A percentile compares a stretch with the other conserved stretches of the same genome.
Conservation (phyloP, 1,140 invertebrate genomes). For the Lithobius niger region DNA sequence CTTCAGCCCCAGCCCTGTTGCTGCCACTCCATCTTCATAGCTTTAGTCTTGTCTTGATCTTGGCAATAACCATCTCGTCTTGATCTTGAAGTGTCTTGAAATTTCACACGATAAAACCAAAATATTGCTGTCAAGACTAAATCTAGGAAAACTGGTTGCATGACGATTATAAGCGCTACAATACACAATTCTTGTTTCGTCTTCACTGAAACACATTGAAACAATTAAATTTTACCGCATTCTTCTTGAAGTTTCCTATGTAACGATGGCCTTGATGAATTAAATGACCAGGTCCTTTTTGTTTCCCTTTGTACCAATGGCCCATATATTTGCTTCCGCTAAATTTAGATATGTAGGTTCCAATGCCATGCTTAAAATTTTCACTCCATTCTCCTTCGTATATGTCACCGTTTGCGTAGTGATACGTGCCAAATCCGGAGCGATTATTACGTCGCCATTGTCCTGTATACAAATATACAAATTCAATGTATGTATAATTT, state of each 20-base stretch:
- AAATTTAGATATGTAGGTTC: slow-evolving; percentile 51
- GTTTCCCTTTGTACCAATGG: slow-evolving; percentile 33
- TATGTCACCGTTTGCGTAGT: slow-evolving; percentile 54
- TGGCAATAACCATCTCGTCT: too few species aligned
- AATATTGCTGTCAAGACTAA: too few species aligned
- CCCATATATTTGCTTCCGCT: slow-evolving; percentile 31
- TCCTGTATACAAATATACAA: slow-evolving; percentile 28
- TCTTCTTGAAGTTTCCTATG: slow-evolving; percentile 34
- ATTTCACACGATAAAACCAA: too few species aligned
- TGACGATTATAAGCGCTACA: too few species aligned
- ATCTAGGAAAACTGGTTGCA: too few species aligned
- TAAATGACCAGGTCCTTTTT: slow-evolving; percentile 36
- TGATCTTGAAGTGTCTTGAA: too few species aligned
- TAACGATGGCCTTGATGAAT: slow-evolving; percentile 36
- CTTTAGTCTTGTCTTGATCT: too few species aligned
- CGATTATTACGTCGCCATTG: slow-evolving; percentile 41
- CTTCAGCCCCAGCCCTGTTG: too few species aligned
- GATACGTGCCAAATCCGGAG: slow-evolving; percentile 43
- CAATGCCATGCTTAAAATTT: slow-evolving; percentile 62
- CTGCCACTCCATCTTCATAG: too few species aligned
- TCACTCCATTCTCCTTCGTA: slow-evolving; percentile 69
- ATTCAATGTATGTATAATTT: background rate
- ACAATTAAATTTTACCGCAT: too few species aligned
- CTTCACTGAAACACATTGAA: too few species aligned
- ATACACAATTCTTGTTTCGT: too few species aligned